These are phyloP conservation scores for Brachionus calyciflorus DNA, from an alignment of 1,140 invertebrate species.

Conservation along the genomic window DNA sequence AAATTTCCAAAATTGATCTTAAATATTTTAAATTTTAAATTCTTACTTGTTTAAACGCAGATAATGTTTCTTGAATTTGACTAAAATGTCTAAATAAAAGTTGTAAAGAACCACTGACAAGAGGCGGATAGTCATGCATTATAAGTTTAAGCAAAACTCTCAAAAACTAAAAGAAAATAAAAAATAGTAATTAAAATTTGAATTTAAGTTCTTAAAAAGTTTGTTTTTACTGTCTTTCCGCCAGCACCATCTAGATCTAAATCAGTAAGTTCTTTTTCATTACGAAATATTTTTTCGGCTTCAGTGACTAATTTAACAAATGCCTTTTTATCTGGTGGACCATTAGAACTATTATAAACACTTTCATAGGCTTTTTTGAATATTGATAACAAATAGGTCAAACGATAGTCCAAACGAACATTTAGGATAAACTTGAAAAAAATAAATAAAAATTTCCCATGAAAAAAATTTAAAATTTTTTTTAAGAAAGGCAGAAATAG, in stretches of 20 bases:
- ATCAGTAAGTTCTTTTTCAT: conserved; percentile 52
- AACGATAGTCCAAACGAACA: conserved; percentile 90
- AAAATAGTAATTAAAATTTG: conserved; percentile 68
- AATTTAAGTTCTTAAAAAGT: too few species aligned
- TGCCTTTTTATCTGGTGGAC: conserved; percentile 8
- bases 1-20: background rate
- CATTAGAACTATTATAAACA: conserved; percentile 13
- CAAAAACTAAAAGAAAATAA: conserved; percentile 66
- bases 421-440: conserved; percentile 94
- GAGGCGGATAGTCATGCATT: conserved; percentile 92
- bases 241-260: conserved; percentile 90
- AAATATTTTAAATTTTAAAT: background rate
- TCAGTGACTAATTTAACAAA: conserved; percentile 19
- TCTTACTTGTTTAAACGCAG: conserved; percentile 82
- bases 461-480: too few species aligned
- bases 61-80: conserved; percentile 91
- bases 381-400: conserved; percentile 90
- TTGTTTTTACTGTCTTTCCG: conserved; percentile 87
- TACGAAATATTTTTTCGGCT: conserved; percentile 45
- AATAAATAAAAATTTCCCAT: conserved; percentile 89
- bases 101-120: conserved; percentile 90
- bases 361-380: conserved; percentile 75
- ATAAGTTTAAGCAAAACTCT: conserved; percentile 88
- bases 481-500: too few species aligned
- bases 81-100: conserved; percentile 96